A percentile compares a stretch with the other conserved stretches of the same genome.
phyloP scores from a whole-genome alignment of 2,113 vertebrate species.

The Pseudorhombus dupliciocellatus region DNA sequence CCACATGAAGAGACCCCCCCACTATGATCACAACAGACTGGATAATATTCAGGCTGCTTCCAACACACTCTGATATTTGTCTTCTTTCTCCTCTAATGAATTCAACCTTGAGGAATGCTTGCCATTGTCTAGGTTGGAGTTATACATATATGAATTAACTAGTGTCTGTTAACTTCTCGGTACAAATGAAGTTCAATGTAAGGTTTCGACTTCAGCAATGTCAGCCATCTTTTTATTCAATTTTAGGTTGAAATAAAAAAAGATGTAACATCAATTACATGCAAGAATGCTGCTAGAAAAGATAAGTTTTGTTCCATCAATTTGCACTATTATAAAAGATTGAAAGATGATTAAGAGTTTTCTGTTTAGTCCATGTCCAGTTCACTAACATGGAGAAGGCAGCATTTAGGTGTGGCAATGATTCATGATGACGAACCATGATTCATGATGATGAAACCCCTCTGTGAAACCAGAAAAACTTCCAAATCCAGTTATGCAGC shows the following conservation, averaged over 20 bases:
- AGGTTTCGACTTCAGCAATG: neutral
- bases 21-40: constrained; percentile 11
- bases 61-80: constrained; percentile 30
- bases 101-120: constrained; percentile 10
- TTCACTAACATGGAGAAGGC: too few relatives aligned
- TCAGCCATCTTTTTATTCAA: too few relatives aligned
- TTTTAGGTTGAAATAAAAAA: too few relatives aligned
- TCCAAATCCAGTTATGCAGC: neutral
- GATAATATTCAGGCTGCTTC: constrained; percentile 34
- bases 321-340: too few relatives aligned
- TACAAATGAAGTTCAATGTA: neutral
- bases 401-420: too few relatives aligned
- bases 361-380: too few relatives aligned
- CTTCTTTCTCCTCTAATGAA: constrained; percentile 33
- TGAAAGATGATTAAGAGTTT: too few relatives aligned
- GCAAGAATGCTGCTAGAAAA: too few relatives aligned
- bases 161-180: neutral
- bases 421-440: too few relatives aligned
- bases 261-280: too few relatives aligned
- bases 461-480: neutral
- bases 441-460: too few relatives aligned
- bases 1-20: constrained; percentile 25
- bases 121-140: neutral
- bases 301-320: too few relatives aligned
- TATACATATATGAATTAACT: constrained; percentile 3